phyloP scores from a whole-genome alignment of 2,797 vertebrate species.

The Pseudochirops corinnae region DNA sequence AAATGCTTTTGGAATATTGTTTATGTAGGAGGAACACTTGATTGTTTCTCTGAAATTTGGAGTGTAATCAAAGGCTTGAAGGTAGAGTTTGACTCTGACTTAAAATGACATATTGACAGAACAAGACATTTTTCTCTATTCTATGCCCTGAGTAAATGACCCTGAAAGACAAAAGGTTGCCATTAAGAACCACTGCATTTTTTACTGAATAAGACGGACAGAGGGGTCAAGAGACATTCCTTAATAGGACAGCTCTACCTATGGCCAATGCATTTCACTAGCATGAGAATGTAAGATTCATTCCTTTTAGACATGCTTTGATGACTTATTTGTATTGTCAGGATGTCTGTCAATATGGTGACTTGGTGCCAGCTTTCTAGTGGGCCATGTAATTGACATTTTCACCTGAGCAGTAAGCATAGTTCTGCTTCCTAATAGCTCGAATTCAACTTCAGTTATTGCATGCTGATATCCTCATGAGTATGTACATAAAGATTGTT shows the following conservation, averaged over 20 bases:
- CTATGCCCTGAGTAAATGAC: slow-evolving; percentile 16
- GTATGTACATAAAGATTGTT: not conserved
- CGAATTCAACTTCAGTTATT: not conserved
- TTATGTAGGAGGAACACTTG: not conserved
- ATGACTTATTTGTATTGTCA: not conserved
- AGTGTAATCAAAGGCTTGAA: not conserved
- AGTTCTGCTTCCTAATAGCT: not conserved
- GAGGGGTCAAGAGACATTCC: not conserved
- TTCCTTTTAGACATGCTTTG: not conserved
- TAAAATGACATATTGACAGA: not conserved
- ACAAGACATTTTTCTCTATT: not conserved
- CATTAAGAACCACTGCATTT: slow-evolving; percentile 5
- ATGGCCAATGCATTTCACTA: not conserved
- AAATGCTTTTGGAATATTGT: not conserved
- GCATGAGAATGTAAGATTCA: not conserved
- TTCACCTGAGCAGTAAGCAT: not conserved
- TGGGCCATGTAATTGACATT: not conserved
- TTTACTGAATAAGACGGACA: not conserved
- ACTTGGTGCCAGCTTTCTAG: not conserved
- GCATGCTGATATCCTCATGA: not conserved
- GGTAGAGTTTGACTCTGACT: not conserved
- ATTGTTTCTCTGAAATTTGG: not conserved
- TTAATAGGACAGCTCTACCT: not conserved
- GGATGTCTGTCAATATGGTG: not conserved
- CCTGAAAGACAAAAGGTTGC: not conserved